Evolutionary conservation across 2,797 vertebrate genomes (phyloP), one percentile per base, ranked within the genome.

Genomic region (Chaetophractus vellerosus): DNA sequence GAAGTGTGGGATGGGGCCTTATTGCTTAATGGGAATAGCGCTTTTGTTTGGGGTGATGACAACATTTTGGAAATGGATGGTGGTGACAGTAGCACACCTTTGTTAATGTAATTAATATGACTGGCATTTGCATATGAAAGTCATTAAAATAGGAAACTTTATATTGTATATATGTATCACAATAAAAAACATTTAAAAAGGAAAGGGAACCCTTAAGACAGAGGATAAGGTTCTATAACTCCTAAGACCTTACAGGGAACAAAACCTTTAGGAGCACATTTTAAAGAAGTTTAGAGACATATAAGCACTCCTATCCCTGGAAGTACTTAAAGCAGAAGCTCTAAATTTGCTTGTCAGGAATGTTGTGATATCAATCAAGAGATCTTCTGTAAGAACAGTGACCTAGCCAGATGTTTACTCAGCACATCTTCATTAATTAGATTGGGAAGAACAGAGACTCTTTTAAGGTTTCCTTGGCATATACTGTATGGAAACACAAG

Each of bases 161-260:
- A 16, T 52, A 14, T 52, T 52, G 50, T 52, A 52, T 52, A 52
- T 52, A 52, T 52, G 12, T 15, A 52, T 52, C 15, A 16, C 50
- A 14, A 15, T 52, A 52, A 52, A 52, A 52, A 52, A 14, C 14
- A 15, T 52, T 52, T 16, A 15, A 5, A 21, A 88, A 78, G 31
- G 4, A n/a, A 55, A 28, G 6, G 1, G 9, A 18, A n/a, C 23
- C 4, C 8, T 0, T 11, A 1, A 6, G 1, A 31, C 8, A 48
- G 45, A 82, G 12, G 15, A 84, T n/a, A 69, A 31, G 0, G 4
- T 31, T 59, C 28, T 33, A 76, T 71, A 28, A 11, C 28, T 85
- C 28, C 57, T 57, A 36, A 57, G 36, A 19, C 5, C 4, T 61
- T 15, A 84, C 61, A 63, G 23, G 79, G 31, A 80, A 26, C 28